Evolutionary conservation across 1,140 invertebrate species (phyloP).

Genomic region (Lineus longissimus): DNA sequence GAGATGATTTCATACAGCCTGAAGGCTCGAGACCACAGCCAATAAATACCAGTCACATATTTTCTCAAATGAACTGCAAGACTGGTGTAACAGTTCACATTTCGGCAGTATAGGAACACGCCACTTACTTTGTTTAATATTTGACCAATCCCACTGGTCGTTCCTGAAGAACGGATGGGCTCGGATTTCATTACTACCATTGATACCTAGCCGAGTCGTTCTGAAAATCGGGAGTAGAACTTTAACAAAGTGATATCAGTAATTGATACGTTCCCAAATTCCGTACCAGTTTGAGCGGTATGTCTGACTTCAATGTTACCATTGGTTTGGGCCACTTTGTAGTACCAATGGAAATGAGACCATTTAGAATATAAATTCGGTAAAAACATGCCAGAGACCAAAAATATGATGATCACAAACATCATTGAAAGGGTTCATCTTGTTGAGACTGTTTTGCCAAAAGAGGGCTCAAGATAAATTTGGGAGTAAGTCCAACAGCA

Average conservation of each 20-base stretch:
- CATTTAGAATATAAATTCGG: background rate
- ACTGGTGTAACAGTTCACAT: no score
- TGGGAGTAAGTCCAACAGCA: no score
- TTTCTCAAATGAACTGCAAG: no score
- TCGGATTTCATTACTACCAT: conserved; percentile 94
- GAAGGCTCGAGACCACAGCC: no score
- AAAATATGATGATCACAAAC: no score
- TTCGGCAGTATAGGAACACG: conserved; percentile 7
- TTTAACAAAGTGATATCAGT: background rate
- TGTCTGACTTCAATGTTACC: background rate
- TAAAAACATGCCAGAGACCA: background rate
- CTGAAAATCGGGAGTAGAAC: conserved; percentile 51
- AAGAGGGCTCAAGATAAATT: no score
- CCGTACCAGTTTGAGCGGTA: background rate
- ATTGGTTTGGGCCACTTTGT: no score
- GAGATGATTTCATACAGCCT: background rate
- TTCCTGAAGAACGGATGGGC: conserved; percentile 92
- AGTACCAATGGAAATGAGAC: no score
- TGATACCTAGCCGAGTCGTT: conserved; percentile 82
- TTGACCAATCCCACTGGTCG: conserved; percentile 97
- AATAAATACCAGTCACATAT: no score
- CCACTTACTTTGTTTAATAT: conserved; percentile 64
- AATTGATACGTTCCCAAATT: background rate
- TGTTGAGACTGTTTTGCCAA: no score
- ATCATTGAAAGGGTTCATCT: no score